A percentile compares a stretch with the other conserved stretches of the same genome.
These are phyloP conservation scores for Indicator maculatus DNA, from an alignment of 2,113 vertebrate species.

Conservation along the genomic window DNA sequence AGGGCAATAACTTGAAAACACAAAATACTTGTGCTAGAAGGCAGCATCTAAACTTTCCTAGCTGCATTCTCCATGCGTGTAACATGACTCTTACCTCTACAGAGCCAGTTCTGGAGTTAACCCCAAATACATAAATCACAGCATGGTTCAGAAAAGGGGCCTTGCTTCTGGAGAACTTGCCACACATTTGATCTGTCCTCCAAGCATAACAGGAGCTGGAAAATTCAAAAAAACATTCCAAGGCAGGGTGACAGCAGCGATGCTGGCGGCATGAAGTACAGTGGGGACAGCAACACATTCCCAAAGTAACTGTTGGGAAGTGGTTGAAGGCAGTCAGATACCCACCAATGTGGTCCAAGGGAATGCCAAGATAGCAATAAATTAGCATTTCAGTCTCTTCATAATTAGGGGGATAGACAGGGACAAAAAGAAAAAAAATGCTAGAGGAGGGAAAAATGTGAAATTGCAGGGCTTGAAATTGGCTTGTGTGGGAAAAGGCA, in stretches of 20 bases:
- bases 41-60: background rate
- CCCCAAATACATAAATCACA: background rate
- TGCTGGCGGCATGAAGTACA: background rate
- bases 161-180: background rate
- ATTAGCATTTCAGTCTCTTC: background rate
- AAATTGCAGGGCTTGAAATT: background rate
- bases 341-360: background rate
- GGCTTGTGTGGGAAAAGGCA: slow-evolving; percentile 1
- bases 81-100: background rate
- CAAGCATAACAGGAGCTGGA: background rate
- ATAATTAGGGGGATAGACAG: slow-evolving; percentile 17
- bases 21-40: background rate
- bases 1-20: background rate
- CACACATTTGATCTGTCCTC: background rate
- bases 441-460: background rate
- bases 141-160: background rate
- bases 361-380: background rate
- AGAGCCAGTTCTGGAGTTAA: background rate
- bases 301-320: background rate
- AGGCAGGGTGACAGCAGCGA: background rate
- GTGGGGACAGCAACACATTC: background rate
- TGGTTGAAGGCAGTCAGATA: background rate
- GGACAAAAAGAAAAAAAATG: background rate
- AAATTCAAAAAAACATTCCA: background rate
- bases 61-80: rapidly evolving